Conservation (phyloP, 2,888 invertebrate genomes). For the Yponomeuta sedellus region DNA sequence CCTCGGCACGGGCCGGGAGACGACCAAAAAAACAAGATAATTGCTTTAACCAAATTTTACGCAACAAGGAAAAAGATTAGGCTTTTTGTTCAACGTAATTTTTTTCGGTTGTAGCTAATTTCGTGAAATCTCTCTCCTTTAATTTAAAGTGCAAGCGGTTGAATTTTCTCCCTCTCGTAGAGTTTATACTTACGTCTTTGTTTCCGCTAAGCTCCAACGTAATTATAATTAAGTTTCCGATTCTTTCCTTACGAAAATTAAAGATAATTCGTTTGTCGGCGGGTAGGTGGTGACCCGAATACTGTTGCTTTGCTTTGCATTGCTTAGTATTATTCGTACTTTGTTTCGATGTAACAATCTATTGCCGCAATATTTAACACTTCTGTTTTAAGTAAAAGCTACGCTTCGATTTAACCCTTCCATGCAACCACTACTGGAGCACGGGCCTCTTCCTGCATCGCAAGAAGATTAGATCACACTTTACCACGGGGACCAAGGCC, state of each 20-base stretch:
- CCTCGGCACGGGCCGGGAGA: neutral
- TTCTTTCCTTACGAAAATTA: neutral
- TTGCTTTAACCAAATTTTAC: conserved; percentile 9
- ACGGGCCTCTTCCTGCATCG: too few relatives aligned
- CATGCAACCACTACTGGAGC: too few relatives aligned
- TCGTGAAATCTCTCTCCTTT: neutral
- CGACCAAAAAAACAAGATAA: conserved; percentile 8
- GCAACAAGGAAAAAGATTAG: conserved; percentile 7
- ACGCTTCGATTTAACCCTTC: too few relatives aligned
- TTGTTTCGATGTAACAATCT: too few relatives aligned
- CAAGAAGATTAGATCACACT: too few relatives aligned
- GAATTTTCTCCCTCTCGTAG: neutral
- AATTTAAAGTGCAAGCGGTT: conserved; percentile 1
- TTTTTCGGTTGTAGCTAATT: neutral
- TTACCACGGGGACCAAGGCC: too few relatives aligned
- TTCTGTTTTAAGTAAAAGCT: too few relatives aligned
- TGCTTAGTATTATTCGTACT: neutral
- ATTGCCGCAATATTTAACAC: too few relatives aligned
- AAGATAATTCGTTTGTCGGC: neutral
- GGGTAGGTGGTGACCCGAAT: neutral
- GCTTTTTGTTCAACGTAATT: neutral
- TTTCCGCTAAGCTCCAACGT: neutral
- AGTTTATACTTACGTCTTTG: neutral
- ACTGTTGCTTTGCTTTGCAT: neutral
- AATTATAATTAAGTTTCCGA: neutral